Base-by-base conservation (phyloP, 2,888 invertebrate genomes). In the Muscina levida region DNA sequence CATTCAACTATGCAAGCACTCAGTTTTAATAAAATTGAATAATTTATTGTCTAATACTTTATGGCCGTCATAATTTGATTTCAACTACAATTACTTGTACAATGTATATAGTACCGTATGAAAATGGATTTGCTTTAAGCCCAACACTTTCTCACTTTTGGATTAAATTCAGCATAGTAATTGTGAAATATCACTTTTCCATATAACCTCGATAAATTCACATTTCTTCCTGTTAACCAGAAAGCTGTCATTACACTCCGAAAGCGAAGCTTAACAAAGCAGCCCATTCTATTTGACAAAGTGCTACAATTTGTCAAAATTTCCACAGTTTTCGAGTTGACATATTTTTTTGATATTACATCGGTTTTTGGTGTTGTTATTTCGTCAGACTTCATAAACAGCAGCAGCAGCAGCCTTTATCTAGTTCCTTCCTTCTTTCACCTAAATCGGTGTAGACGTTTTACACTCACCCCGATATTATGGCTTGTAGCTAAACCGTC, bases 401-500 rank as follows among this genome's bases (percentile, higher is more conserved):
- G 19, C 10, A 15, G 19, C 48, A 5, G 59, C 11, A 22, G 56
- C 56, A 13, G 56, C 13, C 26, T 1, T 56, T 48, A n/a, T 2
- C 11, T 3, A 74, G 82, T 75, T 79, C 83, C 83, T 83, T 85
- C 83, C 83, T 83, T 84, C 82, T 83, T 82, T 82, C 82, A 83
- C 82, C 82, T 44, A 78, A 82, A 79, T 82, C 17, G 39, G 5
- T 31, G 8, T 13, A 39, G 62, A 42, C 62, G 22, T 2, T n/a
- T 26, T 13, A 42, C 19, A 62, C 17, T 53, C 53, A 17, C 59
- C 39, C 22, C 15, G 11, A n/a, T 1, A 37, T 62, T 39, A 42
- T 62, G 62, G 22, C 39, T 39, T 13, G 42, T 13, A 19, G 22
- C 37, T 42, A 42, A 6, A 19, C 22, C 19, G 42, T 19, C 62